Evolutionary conservation across 2,888 invertebrate genomes (phyloP).

Genomic region (Drosophila lacicola): DNA sequence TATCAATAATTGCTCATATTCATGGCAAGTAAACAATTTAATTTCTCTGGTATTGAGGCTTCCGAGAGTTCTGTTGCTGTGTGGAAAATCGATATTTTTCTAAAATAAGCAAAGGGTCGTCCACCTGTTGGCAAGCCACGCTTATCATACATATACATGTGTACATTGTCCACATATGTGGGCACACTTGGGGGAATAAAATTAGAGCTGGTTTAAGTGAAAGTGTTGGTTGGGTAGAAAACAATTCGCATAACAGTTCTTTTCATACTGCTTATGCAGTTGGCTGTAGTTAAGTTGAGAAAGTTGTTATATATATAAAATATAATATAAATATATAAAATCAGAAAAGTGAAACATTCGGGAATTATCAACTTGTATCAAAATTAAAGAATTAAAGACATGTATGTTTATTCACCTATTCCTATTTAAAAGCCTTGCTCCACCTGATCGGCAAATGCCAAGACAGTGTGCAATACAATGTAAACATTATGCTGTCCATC

Average conservation of each 20-base stretch:
- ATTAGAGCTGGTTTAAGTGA: neutral
- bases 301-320: no score
- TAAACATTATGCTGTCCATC: constrained; percentile 66
- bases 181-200: constrained; percentile 8
- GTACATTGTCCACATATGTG: neutral
- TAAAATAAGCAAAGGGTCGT: constrained; percentile 52
- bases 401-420: neutral
- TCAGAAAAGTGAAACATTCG: no score
- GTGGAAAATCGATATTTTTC: constrained; percentile 52
- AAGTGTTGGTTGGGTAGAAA: no score
- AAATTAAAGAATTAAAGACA: no score
- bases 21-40: constrained; percentile 8
- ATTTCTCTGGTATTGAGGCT: neutral
- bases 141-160: constrained; percentile 22
- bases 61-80: constrained; percentile 1
- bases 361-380: no score
- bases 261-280: no score
- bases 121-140: constrained; percentile 65
- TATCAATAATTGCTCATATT: constrained; percentile 1
- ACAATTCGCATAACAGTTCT: no score
- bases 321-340: no score
- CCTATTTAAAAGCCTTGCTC: neutral
- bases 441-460: constrained; percentile 17
- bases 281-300: no score
- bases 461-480: constrained; percentile 69